Percentiles rank a stretch among this genome's conserved stretches.
phyloP scores from a whole-genome alignment of 2,888 invertebrate species.

The Drosophila infuscata region DNA sequence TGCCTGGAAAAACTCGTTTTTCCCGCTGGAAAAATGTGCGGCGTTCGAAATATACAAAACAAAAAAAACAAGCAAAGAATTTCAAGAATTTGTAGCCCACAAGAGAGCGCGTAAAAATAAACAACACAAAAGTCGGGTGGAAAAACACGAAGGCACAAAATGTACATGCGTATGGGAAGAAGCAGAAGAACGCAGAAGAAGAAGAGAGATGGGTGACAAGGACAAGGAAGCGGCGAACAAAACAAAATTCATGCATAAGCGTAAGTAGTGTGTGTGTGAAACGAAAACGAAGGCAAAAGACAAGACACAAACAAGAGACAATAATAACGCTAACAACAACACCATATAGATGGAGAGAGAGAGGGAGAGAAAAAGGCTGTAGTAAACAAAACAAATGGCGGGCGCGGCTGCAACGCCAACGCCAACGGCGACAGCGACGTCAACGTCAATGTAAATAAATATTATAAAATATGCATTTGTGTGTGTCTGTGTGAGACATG shows the following conservation, averaged over 20 bases:
- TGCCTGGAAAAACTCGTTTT: constrained; percentile 79
- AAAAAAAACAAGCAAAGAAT: constrained; percentile 61
- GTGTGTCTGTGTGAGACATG: constrained; percentile 52
- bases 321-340: constrained; percentile 52
- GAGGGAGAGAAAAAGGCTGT: constrained; percentile 38
- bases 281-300: constrained; percentile 59
- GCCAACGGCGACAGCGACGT: constrained; percentile 37
- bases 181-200: neutral
- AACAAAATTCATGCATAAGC: constrained; percentile 48
- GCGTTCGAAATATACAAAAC: constrained; percentile 21
- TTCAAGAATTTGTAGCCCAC: constrained; percentile 73
- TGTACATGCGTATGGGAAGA: constrained; percentile 15
- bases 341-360: constrained; percentile 22
- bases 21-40: constrained; percentile 77
- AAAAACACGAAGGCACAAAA: constrained; percentile 51
- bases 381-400: constrained; percentile 66
- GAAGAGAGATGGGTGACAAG: constrained; percentile 45
- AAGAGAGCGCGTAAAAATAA: constrained; percentile 62
- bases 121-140: constrained; percentile 58
- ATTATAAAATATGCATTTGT: constrained; percentile 68
- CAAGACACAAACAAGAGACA: constrained; percentile 60
- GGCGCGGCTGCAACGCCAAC: constrained; percentile 44
- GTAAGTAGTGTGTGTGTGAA: constrained; percentile 28
- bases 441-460: constrained; percentile 69
- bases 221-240: constrained; percentile 66